Evolutionary conservation across 2,888 invertebrate species (phyloP), one percentile per base, ranked within the genome.

Genomic region (Apoda limacodes): DNA sequence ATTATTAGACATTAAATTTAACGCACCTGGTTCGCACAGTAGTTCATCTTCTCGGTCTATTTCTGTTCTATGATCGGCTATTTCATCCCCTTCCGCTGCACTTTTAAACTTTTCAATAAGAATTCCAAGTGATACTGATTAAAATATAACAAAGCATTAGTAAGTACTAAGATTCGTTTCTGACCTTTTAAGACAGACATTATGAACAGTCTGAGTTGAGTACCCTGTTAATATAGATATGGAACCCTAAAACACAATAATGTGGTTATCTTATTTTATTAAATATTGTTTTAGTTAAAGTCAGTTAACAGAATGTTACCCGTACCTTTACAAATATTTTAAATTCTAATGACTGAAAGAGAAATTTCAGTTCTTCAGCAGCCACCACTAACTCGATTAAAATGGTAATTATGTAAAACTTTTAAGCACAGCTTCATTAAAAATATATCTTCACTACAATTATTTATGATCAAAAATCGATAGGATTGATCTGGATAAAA

Each of bases 51-150:
- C 48, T 14, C 26, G 34, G 10, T 53, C 42, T 3, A 39, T 37
- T 15, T 43, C 51, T 14, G 25, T 35, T 23, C 33, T 37, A 6
- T 31, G 45, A 14, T 44, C 49, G 9, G 64, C 62, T 6, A 82
- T 71, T 57, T 92, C 92, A 57, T 93, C 93, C 13, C 83, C 80
- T 55, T 90, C 90, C 3, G 86, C 72, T 9, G 85, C 83, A 23
- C 87, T 89, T 57, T 92, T 90, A 67, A 88, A 92, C 42, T 88
- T 85, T 49, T 90, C 89, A 45, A 87, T 88, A 25, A 94, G 75
- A 13, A 93, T 90, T 55, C 89, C 89, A 37, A 92, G 81, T 6
- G 92, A 93, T 31, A 93, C 93, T 93, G 76, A 2, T 60, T 69
- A 46, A 48, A 42, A 15, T 39, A 26, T 13, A 6, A 3, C 28